These are phyloP conservation scores for Apostichopus californicus DNA, from an alignment of 35 echinoderm and acorn worm species.

Conservation along the genomic window DNA sequence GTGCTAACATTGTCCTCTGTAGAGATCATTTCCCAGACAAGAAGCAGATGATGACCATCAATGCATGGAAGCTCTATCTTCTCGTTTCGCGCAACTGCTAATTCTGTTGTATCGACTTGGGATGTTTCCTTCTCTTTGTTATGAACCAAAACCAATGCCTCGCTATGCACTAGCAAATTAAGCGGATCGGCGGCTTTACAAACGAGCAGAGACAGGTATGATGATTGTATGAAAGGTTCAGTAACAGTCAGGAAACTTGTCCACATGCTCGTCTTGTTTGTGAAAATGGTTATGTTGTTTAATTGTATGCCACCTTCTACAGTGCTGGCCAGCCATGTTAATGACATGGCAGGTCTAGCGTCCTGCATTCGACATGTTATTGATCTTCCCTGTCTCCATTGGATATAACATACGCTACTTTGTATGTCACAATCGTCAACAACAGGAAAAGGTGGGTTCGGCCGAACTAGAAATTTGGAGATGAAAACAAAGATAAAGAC, in stretches of 20 bases:
- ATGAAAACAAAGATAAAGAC: background rate
- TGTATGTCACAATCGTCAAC: background rate
- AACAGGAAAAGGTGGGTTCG: background rate
- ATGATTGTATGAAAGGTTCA: background rate
- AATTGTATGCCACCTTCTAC: background rate
- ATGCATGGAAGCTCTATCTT: background rate
- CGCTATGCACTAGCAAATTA: background rate
- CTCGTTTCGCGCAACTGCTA: background rate
- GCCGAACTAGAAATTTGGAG: background rate
- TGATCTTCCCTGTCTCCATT: background rate
- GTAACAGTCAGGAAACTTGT: background rate
- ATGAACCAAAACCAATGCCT: background rate
- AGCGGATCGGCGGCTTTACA: background rate
- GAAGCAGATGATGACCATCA: background rate
- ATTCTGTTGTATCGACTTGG: background rate
- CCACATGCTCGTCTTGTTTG: background rate
- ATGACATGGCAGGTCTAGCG: background rate
- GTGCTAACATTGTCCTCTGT: too few species aligned
- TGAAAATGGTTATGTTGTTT: too few species aligned
- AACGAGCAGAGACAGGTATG: background rate
- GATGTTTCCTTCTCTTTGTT: background rate
- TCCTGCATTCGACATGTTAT: background rate
- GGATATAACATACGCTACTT: background rate
- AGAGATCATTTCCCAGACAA: background rate
- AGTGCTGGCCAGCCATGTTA: background rate